A percentile compares a stretch with the other conserved stretches of the same genome.
Conservation (phyloP, 2,888 invertebrate species). For the Aleiodes alternator region DNA sequence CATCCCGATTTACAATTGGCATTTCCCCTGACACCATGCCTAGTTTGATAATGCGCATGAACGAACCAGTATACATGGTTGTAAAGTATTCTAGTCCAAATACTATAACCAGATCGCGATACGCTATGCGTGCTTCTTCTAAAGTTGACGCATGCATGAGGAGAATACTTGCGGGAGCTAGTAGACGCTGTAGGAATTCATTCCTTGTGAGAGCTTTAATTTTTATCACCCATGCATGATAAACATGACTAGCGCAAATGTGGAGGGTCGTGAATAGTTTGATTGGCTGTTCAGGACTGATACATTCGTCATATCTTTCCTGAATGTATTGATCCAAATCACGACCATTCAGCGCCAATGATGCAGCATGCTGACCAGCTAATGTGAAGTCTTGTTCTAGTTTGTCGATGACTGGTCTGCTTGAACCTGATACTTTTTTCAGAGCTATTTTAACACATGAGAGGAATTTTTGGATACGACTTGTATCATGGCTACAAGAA, state of each 20-base stretch:
- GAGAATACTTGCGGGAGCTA: neutral
- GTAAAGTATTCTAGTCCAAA: neutral
- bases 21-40: no score
- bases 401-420: neutral
- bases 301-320: neutral
- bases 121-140: no score
- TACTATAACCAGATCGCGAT: no score
- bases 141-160: no score
- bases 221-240: neutral
- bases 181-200: neutral
- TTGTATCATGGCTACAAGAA: neutral
- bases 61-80: neutral
- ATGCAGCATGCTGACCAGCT: slow-evolving; percentile 5
- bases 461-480: neutral
- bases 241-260: slow-evolving; percentile 3
- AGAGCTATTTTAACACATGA: neutral
- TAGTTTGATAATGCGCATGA: neutral
- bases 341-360: slow-evolving; percentile 1
- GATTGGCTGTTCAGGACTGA: neutral
- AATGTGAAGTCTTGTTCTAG: slow-evolving; percentile 3
- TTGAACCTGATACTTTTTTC: neutral
- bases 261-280: slow-evolving; percentile 2
- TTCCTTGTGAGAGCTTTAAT: neutral
- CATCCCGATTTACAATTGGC: neutral
- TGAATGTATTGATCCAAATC: neutral